phyloP scores from a whole-genome alignment of 2,113 vertebrate species.

The Puma concolor region DNA sequence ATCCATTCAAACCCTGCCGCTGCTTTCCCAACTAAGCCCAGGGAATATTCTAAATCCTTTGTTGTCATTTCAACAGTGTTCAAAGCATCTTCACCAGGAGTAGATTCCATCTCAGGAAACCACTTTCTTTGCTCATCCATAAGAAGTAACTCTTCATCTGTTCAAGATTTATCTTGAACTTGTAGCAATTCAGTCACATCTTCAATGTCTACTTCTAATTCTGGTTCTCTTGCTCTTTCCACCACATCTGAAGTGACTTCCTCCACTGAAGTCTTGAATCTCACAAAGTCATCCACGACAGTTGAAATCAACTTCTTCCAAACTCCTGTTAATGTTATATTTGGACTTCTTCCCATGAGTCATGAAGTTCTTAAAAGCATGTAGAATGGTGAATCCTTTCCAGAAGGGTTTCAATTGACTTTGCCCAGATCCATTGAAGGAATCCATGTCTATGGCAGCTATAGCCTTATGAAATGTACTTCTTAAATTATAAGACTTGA shows the following conservation, averaged over 20 bases:
- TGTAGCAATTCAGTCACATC: not conserved
- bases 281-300: not conserved
- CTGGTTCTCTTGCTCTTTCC: not conserved
- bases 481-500: not conserved
- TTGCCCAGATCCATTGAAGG: not conserved
- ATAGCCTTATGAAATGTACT: not conserved
- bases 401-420: not conserved
- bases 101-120: not conserved
- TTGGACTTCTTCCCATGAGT: not conserved
- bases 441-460: not conserved
- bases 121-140: not conserved
- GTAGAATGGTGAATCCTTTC: not conserved
- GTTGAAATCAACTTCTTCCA: not conserved
- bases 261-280: not conserved
- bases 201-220: not conserved
- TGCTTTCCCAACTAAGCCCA: not conserved
- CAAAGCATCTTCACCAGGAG: not conserved
- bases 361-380: not conserved
- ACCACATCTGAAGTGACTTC: not conserved
- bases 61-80: not conserved
- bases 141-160: not conserved
- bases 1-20: not conserved
- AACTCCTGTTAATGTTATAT: not conserved
- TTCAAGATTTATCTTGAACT: not conserved
- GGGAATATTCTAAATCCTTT: not conserved